These are phyloP conservation scores for Holacanthella duospinosa DNA, from an alignment of 2,888 invertebrate species.

Conservation along the genomic window DNA sequence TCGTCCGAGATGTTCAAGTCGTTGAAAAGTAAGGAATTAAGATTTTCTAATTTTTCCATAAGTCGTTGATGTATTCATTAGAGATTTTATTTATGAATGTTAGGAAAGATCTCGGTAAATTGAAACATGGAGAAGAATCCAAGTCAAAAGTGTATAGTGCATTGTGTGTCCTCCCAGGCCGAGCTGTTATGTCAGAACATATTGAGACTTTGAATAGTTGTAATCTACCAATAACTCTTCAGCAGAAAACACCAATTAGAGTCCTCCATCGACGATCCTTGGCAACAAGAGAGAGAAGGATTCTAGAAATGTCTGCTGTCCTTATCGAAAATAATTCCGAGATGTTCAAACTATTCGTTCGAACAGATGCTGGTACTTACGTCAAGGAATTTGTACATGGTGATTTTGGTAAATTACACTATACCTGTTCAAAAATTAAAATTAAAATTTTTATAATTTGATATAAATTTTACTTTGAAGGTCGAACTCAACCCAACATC, in stretches of 20 bases:
- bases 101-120: slow-evolving; percentile 55
- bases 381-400: slow-evolving; percentile 96
- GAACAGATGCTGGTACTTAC: slow-evolving; percentile 87
- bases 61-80: too few species aligned
- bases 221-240: slow-evolving; percentile 49
- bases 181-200: slow-evolving; percentile 42
- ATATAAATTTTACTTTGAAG: background rate
- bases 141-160: slow-evolving; percentile 83
- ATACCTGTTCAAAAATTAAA: too few species aligned
- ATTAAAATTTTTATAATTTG: too few species aligned
- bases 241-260: slow-evolving; percentile 79
- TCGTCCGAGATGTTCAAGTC: slow-evolving; percentile 55
- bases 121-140: slow-evolving; percentile 77
- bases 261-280: slow-evolving; percentile 66
- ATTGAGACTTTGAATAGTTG: slow-evolving; percentile 46
- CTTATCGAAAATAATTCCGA: slow-evolving; percentile 44
- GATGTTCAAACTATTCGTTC: slow-evolving; percentile 54
- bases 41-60: background rate
- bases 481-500: slow-evolving; percentile 66
- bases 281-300: slow-evolving; percentile 54
- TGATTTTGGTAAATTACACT: slow-evolving; percentile 68
- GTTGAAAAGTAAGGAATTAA: slow-evolving; percentile 48
- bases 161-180: slow-evolving; percentile 50
- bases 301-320: slow-evolving; percentile 56
- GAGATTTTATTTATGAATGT: slow-evolving; percentile 23